These are phyloP conservation scores for Natrix natrix DNA, from an alignment of 2,797 vertebrate species.

Conservation along the genomic window DNA sequence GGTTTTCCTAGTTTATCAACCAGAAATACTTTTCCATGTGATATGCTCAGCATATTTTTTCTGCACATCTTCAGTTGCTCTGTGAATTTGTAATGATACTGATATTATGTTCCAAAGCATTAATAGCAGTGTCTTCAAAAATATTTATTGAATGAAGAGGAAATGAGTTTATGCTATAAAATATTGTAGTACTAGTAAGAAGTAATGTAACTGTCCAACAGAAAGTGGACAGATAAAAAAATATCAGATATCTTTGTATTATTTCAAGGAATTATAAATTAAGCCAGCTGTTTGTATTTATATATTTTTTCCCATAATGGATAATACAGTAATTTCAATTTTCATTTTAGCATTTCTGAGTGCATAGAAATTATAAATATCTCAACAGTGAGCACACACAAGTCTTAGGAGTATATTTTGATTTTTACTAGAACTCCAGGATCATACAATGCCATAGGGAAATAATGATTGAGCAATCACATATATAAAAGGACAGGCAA, in stretches of 20 bases:
- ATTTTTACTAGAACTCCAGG: background rate
- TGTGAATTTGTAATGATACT: slow-evolving; percentile 43
- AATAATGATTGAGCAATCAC: background rate
- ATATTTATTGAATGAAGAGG: background rate
- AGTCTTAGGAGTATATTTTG: background rate
- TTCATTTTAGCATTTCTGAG: background rate
- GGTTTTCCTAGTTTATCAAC: slow-evolving; percentile 29
- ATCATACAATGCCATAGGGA: background rate
- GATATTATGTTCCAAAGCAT: slow-evolving; percentile 48
- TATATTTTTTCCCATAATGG: background rate
- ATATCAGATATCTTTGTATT: slow-evolving; percentile 31
- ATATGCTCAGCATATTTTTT: background rate
- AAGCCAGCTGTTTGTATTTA: background rate
- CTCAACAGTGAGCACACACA: background rate
- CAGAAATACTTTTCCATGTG: slow-evolving; percentile 42
- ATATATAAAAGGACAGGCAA: background rate
- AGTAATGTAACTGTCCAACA: slow-evolving; percentile 43
- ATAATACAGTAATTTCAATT: slow-evolving; percentile 3
- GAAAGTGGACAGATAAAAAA: background rate
- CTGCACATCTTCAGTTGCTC: background rate
- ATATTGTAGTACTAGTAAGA: slow-evolving; percentile 41
- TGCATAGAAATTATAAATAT: slow-evolving; percentile 55
- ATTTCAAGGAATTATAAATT: slow-evolving; percentile 35
- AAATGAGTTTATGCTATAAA: background rate
- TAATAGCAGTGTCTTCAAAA: slow-evolving; percentile 50